Conservation (phyloP, 2,113 vertebrate genomes). For the Anguilla japonica region DNA sequence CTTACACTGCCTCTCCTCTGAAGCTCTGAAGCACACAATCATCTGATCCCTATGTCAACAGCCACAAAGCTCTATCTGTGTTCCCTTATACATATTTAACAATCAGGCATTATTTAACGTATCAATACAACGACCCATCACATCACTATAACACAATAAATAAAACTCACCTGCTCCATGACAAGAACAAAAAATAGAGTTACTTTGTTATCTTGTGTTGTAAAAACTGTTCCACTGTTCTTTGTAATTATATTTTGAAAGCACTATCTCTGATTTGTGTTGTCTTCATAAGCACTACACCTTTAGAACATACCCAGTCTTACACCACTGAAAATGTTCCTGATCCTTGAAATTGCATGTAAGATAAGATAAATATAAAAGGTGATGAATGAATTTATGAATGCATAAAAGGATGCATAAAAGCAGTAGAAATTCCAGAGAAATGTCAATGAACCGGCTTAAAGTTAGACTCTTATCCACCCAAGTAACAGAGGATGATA, state of each 20-base stretch:
- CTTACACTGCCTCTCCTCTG: constrained; percentile 45
- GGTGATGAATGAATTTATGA: not conserved
- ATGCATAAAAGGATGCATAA: not conserved
- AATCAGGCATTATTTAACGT: not conserved
- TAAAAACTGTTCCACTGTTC: not conserved
- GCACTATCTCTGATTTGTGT: not conserved
- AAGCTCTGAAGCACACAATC: constrained; percentile 38
- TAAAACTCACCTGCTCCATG: not conserved
- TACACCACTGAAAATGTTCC: not conserved
- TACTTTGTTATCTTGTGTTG: not conserved
- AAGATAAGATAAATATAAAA: not conserved
- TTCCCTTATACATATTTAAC: constrained; percentile 57
- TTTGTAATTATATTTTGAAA: not conserved
- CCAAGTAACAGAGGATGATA: not conserved
- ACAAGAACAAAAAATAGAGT: not conserved
- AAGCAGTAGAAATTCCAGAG: not conserved
- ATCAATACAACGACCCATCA: not conserved
- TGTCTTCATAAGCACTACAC: not conserved
- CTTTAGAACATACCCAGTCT: not conserved
- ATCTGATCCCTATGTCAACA: constrained; percentile 44
- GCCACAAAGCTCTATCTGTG: constrained; percentile 59
- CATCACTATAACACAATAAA: not conserved
- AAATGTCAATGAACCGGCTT: not conserved
- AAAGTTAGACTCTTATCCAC: not conserved
- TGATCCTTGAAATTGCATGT: not conserved